These are phyloP conservation scores for Agrotis exclamationis DNA, from an alignment of 2,888 invertebrate species.

Conservation along the genomic window DNA sequence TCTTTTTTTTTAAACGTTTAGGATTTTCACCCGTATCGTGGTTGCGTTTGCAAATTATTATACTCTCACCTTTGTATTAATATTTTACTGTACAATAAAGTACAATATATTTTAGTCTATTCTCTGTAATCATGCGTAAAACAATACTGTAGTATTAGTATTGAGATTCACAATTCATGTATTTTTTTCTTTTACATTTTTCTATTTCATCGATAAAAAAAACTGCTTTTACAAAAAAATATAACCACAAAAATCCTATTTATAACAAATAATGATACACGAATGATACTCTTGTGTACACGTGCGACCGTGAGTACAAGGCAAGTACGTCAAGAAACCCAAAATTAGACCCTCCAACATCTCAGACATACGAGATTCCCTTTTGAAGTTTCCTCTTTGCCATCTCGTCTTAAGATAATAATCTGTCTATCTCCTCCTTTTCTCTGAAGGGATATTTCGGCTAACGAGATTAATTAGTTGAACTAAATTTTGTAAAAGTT, in stretches of 20 bases:
- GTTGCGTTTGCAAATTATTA: no score
- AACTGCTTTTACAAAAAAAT: neutral
- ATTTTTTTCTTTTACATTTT: no score
- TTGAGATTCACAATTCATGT: no score
- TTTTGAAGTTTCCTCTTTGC: conserved; percentile 60
- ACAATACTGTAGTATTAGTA: no score
- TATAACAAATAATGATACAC: conserved; percentile 9
- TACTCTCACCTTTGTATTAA: no score
- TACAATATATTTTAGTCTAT: no score
- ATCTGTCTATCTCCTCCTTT: conserved; percentile 49
- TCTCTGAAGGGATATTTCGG: conserved; percentile 46
- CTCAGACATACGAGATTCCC: conserved; percentile 50
- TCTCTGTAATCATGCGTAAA: no score
- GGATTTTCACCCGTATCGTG: no score
- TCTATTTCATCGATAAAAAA: neutral
- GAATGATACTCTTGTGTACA: neutral
- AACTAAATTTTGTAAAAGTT: conserved; percentile 5
- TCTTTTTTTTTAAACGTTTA: no score
- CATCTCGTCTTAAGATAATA: conserved; percentile 47
- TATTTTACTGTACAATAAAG: no score
- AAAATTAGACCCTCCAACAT: conserved; percentile 35
- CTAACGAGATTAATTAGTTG: conserved; percentile 50
- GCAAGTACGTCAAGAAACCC: conserved; percentile 16
- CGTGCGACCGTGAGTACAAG: neutral
- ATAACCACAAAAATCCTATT: neutral